Conservation (phyloP, 2,888 invertebrate species). For the Pseudolycoriella hygida region DNA sequence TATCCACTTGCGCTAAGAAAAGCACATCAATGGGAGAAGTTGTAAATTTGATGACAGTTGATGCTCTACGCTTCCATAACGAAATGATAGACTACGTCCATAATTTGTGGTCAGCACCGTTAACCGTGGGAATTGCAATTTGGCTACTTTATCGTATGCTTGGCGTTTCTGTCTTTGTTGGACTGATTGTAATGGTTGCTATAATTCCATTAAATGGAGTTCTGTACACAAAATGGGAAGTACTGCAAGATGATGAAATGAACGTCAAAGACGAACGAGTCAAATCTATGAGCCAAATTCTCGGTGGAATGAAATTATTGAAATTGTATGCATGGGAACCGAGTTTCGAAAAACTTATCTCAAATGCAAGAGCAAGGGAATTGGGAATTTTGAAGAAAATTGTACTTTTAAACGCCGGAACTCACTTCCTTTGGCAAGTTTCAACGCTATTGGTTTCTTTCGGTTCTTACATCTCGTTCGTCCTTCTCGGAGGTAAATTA, state of each 20-base stretch:
- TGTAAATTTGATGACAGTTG: too few species aligned
- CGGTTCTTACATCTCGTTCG: slow-evolving; percentile 24
- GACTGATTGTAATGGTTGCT: slow-evolving; percentile 29
- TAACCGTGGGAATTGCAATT: too few species aligned
- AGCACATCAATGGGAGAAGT: too few species aligned
- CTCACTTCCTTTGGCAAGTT: slow-evolving; percentile 86
- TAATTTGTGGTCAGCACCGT: slow-evolving; percentile 20
- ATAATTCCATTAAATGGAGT: slow-evolving; percentile 34
- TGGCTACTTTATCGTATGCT: too few species aligned
- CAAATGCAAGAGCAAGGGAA: slow-evolving; percentile 74
- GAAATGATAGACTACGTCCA: slow-evolving; percentile 15
- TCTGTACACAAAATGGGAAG: slow-evolving; percentile 30
- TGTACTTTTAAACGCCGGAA: slow-evolving; percentile 76
- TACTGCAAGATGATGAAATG: slow-evolving; percentile 32
- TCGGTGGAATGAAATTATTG: slow-evolving; percentile 39
- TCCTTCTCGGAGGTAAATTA: slow-evolving; percentile 25
- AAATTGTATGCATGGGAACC: slow-evolving; percentile 93
- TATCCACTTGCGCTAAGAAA: too few species aligned
- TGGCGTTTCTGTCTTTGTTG: slow-evolving; percentile 38
- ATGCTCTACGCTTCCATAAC: too few species aligned
- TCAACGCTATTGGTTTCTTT: slow-evolving; percentile 73
- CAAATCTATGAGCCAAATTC: slow-evolving; percentile 37
- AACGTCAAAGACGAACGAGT: slow-evolving; percentile 35
- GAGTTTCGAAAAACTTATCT: slow-evolving; percentile 76
- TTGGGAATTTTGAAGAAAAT: slow-evolving; percentile 71